phyloP scores from a whole-genome alignment of 2,797 vertebrate genomes.

The Choloepus didactylus region DNA sequence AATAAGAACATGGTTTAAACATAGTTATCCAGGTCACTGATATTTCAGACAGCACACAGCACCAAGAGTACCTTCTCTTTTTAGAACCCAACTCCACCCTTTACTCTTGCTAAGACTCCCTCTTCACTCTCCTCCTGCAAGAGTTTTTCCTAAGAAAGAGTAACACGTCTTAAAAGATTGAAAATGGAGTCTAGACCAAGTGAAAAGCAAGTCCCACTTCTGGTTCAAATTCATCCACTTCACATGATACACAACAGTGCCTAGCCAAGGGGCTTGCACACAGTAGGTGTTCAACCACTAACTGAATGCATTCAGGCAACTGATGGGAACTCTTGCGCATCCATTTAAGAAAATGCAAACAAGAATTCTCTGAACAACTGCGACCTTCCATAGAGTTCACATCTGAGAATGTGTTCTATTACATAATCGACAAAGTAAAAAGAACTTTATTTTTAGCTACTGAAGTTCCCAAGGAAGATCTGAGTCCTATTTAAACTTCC shows the following conservation, averaged over 20 bases:
- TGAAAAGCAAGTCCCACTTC: slow-evolving; percentile 62
- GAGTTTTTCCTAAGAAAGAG: slow-evolving; percentile 77
- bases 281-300: slow-evolving; percentile 8
- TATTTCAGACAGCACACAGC: slow-evolving; percentile 81
- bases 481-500: slow-evolving; percentile 68
- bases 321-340: slow-evolving; percentile 27
- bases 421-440: slow-evolving; percentile 60
- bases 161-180: slow-evolving; percentile 53
- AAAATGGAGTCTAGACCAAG: slow-evolving; percentile 63
- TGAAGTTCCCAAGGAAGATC: slow-evolving; percentile 64
- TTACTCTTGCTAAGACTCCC: slow-evolving; percentile 12
- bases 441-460: slow-evolving; percentile 55
- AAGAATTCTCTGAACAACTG: slow-evolving; percentile 46
- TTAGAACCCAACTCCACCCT: slow-evolving; percentile 61
- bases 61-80: slow-evolving; percentile 79
- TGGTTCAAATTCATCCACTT: not conserved
- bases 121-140: not conserved
- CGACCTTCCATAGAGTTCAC: slow-evolving; percentile 21
- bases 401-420: slow-evolving; percentile 68
- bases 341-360: slow-evolving; percentile 71
- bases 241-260: not conserved
- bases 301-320: not conserved
- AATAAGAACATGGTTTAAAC: slow-evolving; percentile 85
- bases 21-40: slow-evolving; percentile 87
- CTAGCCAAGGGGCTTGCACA: not conserved